Evolutionary conservation across 2,888 invertebrate species (phyloP).

Genomic region (Gandaritis pyraliata): DNA sequence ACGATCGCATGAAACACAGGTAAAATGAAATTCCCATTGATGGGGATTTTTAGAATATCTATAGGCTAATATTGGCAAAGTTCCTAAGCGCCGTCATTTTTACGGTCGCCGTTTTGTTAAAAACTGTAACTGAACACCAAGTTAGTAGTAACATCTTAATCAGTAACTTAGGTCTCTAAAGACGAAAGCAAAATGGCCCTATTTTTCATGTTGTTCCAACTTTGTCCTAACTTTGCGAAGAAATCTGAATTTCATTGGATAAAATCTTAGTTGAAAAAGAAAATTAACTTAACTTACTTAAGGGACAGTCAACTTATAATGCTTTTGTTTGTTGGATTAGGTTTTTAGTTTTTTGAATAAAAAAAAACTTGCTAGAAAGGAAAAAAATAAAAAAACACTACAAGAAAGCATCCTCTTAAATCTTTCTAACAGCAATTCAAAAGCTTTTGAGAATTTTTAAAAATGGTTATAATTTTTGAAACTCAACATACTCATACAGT

Average conservation of each 20-base stretch:
- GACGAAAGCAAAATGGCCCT: conserved; percentile 23
- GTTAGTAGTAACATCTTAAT: conserved; percentile 23
- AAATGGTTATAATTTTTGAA: too few relatives aligned
- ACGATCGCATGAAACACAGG: too few relatives aligned
- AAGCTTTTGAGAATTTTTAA: too few relatives aligned
- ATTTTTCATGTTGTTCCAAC: conserved; percentile 33
- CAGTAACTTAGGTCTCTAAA: conserved; percentile 26
- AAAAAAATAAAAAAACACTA: too few relatives aligned
- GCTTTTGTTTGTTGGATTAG: not conserved
- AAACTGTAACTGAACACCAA: not conserved
- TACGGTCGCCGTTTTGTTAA: not conserved
- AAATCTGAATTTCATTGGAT: conserved; percentile 37
- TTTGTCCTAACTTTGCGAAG: conserved; percentile 32
- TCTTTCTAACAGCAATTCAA: too few relatives aligned
- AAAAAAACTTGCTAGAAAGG: too few relatives aligned
- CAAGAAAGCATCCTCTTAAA: too few relatives aligned
- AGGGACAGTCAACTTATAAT: not conserved
- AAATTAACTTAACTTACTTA: conserved; percentile 16
- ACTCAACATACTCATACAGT: too few relatives aligned
- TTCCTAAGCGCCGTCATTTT: not conserved
- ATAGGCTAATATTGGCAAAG: too few relatives aligned
- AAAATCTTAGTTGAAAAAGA: conserved; percentile 32
- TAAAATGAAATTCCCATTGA: too few relatives aligned
- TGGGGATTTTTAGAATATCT: too few relatives aligned
- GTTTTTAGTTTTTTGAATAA: not conserved